Conservation (phyloP, 2,113 vertebrate genomes). For the Equus quagga region DNA sequence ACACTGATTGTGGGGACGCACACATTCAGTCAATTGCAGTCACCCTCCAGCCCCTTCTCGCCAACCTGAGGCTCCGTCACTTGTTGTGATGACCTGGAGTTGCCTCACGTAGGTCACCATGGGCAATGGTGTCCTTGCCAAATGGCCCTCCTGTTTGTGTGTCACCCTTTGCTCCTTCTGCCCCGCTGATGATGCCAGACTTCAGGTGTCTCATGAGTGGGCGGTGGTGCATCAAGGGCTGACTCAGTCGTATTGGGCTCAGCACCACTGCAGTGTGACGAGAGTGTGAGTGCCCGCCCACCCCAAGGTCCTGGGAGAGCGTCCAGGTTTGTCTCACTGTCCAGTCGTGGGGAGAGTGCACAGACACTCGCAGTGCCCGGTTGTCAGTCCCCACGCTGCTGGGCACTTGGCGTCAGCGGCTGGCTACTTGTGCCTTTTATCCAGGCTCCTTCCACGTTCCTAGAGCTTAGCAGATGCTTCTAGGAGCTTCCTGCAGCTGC, state of each 20-base stretch:
- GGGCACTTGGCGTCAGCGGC: not conserved
- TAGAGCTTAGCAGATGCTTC: not conserved
- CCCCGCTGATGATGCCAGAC: too few species aligned
- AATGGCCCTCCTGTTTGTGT: not conserved
- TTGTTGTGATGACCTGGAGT: not conserved
- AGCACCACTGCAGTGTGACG: not conserved
- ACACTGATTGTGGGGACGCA: not conserved
- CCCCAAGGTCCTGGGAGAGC: not conserved
- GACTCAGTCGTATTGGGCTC: not conserved
- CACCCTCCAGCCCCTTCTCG: not conserved
- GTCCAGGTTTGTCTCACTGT: not conserved
- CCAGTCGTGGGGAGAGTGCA: not conserved
- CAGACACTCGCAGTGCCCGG: too few species aligned
- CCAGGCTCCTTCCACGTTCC: not conserved
- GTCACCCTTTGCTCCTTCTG: not conserved
- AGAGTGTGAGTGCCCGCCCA: not conserved
- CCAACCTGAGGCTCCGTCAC: not conserved
- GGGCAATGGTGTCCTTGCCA: too few species aligned
- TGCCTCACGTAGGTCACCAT: not conserved
- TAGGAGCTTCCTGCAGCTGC: not conserved
- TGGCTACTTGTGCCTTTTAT: not conserved
- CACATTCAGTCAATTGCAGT: not conserved
- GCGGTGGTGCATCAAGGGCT: not conserved
- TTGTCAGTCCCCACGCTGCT: too few species aligned
- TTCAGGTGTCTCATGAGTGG: not conserved